Evolutionary conservation across 2,888 invertebrate species (phyloP).

Genomic region (Sipha maydis): DNA sequence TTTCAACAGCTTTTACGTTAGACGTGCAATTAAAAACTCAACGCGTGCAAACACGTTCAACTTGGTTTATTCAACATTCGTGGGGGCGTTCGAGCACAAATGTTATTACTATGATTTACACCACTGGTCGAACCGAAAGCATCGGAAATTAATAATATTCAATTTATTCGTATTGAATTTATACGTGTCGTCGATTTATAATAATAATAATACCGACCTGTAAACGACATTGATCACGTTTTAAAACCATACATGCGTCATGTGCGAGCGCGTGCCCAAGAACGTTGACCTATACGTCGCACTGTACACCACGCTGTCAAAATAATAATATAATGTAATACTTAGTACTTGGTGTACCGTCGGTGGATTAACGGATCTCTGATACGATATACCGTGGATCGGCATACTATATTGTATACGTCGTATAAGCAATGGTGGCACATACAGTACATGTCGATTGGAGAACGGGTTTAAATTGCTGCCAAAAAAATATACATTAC

Average conservation of each 20-base stretch:
- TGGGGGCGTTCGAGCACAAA: too few species aligned
- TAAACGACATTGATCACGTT: neutral
- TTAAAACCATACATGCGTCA: neutral
- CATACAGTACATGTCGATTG: too few species aligned
- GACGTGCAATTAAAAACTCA: too few species aligned
- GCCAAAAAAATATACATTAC: too few species aligned
- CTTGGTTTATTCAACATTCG: too few species aligned
- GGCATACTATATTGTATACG: too few species aligned
- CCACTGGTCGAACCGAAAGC: neutral
- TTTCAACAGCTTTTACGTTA: too few species aligned
- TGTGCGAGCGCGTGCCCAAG: neutral
- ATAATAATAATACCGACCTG: neutral
- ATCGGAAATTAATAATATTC: neutral
- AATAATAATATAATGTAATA: conserved; percentile 21
- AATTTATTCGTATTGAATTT: neutral
- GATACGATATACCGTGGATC: neutral
- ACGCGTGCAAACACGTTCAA: too few species aligned
- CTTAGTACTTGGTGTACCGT: neutral
- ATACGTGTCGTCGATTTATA: neutral
- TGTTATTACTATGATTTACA: neutral
- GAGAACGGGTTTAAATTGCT: too few species aligned
- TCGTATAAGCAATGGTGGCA: too few species aligned
- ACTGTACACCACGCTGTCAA: neutral
- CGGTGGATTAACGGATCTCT: conserved; percentile 25
- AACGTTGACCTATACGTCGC: conserved; percentile 14